Conservation (phyloP, 2,113 vertebrate species). For the Poicephalus gulielmi region DNA sequence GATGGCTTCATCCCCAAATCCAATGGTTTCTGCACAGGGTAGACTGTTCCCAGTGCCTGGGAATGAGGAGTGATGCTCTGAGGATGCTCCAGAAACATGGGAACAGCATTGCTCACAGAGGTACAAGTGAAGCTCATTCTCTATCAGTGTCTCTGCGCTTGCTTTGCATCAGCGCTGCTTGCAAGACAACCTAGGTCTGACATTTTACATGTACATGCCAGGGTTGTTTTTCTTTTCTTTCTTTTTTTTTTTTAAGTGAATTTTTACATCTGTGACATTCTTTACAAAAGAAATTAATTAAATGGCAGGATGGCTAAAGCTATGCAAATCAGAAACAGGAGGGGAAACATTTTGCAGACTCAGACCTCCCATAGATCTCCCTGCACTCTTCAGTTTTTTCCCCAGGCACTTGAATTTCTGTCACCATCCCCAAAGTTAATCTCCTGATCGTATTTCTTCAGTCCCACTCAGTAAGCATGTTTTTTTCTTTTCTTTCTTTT, state of each 20-base stretch:
- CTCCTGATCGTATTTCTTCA: constrained; percentile 53
- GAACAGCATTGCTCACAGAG: background rate
- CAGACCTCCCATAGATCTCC: constrained; percentile 54
- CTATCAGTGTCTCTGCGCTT: background rate
- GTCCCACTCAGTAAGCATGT: background rate
- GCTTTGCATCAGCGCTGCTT: background rate
- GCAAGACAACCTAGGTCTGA: background rate
- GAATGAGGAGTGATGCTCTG: background rate
- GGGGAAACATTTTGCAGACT: constrained; percentile 32
- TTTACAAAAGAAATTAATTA: constrained; percentile 67
- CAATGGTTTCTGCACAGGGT: background rate
- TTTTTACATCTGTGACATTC: constrained; percentile 60
- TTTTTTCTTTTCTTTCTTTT: background rate
- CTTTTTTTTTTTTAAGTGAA: background rate
- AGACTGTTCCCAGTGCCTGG: background rate
- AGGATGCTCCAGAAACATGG: background rate
- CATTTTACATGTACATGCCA: background rate
- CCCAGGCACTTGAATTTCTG: constrained; percentile 52
- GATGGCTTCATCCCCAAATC: background rate
- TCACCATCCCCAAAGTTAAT: constrained; percentile 42
- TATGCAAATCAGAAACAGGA: constrained; percentile 69
- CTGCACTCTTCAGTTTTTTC: constrained; percentile 43
- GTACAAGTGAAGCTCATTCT: background rate
- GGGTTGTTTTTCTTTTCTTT: background rate
- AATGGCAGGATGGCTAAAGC: constrained; percentile 48